Evolutionary conservation across 2,797 vertebrate species (phyloP), one percentile per base, ranked within the genome.

Genomic region (Girardinus metallicus): DNA sequence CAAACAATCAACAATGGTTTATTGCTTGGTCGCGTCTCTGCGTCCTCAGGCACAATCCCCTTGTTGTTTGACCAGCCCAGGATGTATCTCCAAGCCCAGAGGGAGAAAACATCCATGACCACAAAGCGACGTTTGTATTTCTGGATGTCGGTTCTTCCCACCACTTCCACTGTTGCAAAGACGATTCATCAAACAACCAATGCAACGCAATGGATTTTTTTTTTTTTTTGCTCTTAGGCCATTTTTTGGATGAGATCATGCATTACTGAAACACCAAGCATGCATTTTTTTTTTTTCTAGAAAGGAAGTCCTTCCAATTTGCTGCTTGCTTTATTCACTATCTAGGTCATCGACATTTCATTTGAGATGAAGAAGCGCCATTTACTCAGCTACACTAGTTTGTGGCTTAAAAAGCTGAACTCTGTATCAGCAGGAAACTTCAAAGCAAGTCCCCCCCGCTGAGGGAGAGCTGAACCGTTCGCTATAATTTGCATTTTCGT

Each of bases 51-150:
- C 73, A 95, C 91, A 92, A 90, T 89, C 82, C 82, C 76, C 84
- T 64, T 77, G 90, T 90, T 94, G 93, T 95, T 83, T 21, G 74
- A 85, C 71, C 18, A 4, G 79, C 84, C 84, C 90, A 88, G 91
- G 92, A 91, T 81, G 85, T 60, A 87, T 81, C 87, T 84, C 87
- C 87, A 87, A 89, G 88, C 88, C 92, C 90, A 91, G 43, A 79
- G 88, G 85, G 84, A 70, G 74, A 81, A 89, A 88, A 87, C 41
- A 87, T 87, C 83, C 85, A 78, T 4, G 46, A 83, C 88, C 88
- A 95, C 94, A 95, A 94, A 91, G 93, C 81, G 57, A 75, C 46
- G 75, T 87, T 81, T 93, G 92, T 95, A 86, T 77, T 77, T 80
- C 82, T 81, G 43, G 80, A 92, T 86, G 88, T 92, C 91, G 84